Percentiles rank a stretch among this genome's conserved stretches.
Conservation (phyloP, 92 coral and sea anemone species). For the Parazoanthus swiftii region DNA sequence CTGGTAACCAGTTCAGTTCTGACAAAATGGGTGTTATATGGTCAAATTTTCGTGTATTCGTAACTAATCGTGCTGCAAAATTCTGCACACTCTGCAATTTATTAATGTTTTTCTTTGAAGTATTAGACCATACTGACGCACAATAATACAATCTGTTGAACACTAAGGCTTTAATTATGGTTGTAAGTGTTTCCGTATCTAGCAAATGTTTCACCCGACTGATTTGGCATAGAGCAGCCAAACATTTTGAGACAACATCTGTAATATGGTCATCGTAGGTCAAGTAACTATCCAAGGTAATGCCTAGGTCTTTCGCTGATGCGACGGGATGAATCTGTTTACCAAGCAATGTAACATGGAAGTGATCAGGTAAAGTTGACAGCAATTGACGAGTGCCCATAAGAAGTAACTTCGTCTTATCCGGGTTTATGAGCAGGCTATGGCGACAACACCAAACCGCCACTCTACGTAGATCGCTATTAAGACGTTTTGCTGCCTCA, state of each 20-base stretch:
- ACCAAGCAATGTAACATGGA: slow-evolving; percentile 32
- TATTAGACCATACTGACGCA: too few relatives aligned
- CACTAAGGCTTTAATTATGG: too few relatives aligned
- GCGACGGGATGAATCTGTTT: slow-evolving; percentile 9
- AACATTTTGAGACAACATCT: slow-evolving; percentile 21
- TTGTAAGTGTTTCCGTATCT: slow-evolving; percentile 11
- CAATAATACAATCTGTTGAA: too few relatives aligned
- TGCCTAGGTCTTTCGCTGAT: too few relatives aligned
- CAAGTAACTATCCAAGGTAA: too few relatives aligned
- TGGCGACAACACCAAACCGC: slow-evolving; percentile 25
- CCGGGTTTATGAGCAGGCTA: slow-evolving; percentile 12
- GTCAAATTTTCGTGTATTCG: too few relatives aligned
- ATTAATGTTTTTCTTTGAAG: too few relatives aligned
- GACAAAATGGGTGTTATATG: too few relatives aligned
- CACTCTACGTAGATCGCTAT: neutral
- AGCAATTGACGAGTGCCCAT: slow-evolving; percentile 24
- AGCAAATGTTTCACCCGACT: slow-evolving; percentile 40
- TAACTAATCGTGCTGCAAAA: neutral
- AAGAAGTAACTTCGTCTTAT: slow-evolving; percentile 20
- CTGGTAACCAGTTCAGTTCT: slow-evolving; percentile 19
- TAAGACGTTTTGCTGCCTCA: neutral
- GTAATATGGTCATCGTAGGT: too few relatives aligned
- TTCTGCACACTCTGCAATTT: neutral
- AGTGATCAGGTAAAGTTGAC: slow-evolving; percentile 14
- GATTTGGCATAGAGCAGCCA: slow-evolving; percentile 37